Percentiles rank a stretch among this genome's conserved stretches.
phyloP scores from a whole-genome alignment of 2,888 invertebrate genomes.

The Julus scanicus region DNA sequence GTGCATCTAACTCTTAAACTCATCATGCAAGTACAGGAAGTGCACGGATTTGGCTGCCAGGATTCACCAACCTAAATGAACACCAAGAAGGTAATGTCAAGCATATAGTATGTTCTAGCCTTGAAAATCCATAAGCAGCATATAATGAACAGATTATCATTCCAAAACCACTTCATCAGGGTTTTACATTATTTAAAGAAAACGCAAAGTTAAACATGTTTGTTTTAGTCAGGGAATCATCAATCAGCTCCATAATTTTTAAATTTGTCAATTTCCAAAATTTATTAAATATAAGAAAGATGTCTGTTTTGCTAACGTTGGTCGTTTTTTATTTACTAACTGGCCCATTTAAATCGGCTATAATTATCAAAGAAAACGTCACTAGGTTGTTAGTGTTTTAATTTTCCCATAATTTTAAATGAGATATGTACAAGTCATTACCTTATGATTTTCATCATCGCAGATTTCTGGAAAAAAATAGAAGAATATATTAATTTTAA shows the following conservation, averaged over 20 bases:
- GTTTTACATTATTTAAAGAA: too few relatives aligned
- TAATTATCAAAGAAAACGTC: not conserved
- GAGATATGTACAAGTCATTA: slow-evolving; percentile 52
- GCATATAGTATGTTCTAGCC: not conserved
- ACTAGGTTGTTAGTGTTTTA: not conserved
- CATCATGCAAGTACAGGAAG: slow-evolving; percentile 75
- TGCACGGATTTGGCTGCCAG: slow-evolving; percentile 80
- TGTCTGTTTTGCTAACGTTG: too few relatives aligned
- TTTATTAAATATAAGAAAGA: too few relatives aligned
- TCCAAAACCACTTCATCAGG: too few relatives aligned
- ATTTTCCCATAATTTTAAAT: not conserved
- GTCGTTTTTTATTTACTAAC: too few relatives aligned
- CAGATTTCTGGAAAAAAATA: slow-evolving; percentile 70
- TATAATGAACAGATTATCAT: too few relatives aligned
- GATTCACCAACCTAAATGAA: slow-evolving; percentile 70
- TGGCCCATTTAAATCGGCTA: not conserved
- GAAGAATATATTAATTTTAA: not conserved
- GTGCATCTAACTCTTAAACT: slow-evolving; percentile 59
- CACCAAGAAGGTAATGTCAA: not conserved
- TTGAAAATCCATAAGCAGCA: too few relatives aligned
- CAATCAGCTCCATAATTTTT: too few relatives aligned
- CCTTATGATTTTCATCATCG: slow-evolving; percentile 75
- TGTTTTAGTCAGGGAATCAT: too few relatives aligned
- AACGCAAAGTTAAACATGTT: too few relatives aligned
- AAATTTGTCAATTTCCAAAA: too few relatives aligned